phyloP scores from a whole-genome alignment of 2,113 vertebrate genomes.

The Nothobranchius kuhntae region DNA sequence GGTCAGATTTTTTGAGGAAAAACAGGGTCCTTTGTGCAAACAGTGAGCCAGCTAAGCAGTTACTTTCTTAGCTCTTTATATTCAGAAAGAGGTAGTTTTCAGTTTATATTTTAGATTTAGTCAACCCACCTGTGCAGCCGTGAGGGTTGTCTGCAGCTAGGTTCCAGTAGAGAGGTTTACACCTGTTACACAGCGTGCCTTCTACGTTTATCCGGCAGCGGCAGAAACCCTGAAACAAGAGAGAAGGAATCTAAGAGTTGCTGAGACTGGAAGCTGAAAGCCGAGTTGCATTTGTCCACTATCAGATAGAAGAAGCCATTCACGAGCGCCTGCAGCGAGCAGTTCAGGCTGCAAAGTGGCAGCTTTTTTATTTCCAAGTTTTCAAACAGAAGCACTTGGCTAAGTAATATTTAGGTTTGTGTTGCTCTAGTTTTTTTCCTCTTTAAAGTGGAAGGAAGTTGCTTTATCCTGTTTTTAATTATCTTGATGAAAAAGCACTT shows the following conservation, averaged over 20 bases:
- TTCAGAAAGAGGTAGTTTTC: not conserved
- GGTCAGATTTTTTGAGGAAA: not conserved
- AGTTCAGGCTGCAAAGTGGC: constrained; percentile 12
- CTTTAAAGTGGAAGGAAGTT: constrained; percentile 59
- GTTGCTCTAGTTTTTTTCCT: constrained; percentile 1
- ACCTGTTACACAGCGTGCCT: constrained; percentile 83
- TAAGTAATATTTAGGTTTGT: not conserved
- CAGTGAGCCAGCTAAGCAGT: not conserved
- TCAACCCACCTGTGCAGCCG: constrained; percentile 85
- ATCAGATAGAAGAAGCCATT: constrained; percentile 19
- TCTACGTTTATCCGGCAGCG: constrained; percentile 83
- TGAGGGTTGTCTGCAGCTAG: constrained; percentile 79
- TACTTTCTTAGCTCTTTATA: not conserved
- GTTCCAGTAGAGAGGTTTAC: constrained; percentile 92
- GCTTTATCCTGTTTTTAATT: constrained; percentile 61
- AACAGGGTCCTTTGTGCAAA: not conserved
- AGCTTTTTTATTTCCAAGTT: constrained; percentile 4
- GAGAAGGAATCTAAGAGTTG: constrained; percentile 18
- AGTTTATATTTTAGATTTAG: not conserved
- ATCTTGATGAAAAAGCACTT: constrained; percentile 42
- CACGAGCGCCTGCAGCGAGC: not conserved
- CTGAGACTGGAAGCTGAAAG: constrained; percentile 14
- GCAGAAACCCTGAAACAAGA: constrained; percentile 82
- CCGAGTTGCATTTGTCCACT: constrained; percentile 6
- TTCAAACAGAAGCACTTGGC: constrained; percentile 16